Evolutionary conservation across 2,888 invertebrate genomes (phyloP).

Genomic region (Gari tellinella): DNA sequence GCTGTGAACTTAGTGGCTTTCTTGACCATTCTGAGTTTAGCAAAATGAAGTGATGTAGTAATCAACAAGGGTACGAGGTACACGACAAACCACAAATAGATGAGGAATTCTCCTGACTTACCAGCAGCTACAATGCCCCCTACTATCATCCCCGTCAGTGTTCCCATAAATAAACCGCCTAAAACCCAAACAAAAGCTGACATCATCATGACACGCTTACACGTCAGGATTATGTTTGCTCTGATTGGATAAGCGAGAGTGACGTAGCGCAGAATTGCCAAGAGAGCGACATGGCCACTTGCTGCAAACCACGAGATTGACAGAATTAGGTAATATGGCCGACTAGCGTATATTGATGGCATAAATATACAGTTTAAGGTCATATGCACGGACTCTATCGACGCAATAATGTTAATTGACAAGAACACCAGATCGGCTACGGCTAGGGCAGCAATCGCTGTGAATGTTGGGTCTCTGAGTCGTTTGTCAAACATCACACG

Average conservation of each 20-base stretch:
- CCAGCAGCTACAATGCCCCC: constrained; percentile 13
- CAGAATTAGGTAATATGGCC: constrained; percentile 28
- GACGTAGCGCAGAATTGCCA: constrained; percentile 49
- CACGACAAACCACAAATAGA: constrained; percentile 33
- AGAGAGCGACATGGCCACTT: constrained; percentile 43
- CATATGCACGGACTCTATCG: constrained; percentile 29
- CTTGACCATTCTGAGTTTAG: constrained; percentile 37
- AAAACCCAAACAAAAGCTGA: constrained; percentile 43
- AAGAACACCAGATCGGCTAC: constrained; percentile 42
- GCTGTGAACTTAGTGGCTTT: constrained; percentile 30
- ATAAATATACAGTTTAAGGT: constrained; percentile 19
- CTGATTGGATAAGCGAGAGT: constrained; percentile 38
- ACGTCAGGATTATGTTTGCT: constrained; percentile 26
- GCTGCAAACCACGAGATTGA: constrained; percentile 46
- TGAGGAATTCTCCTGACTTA: constrained; percentile 27
- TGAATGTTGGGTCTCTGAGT: constrained; percentile 39
- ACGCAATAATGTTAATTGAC: constrained; percentile 9
- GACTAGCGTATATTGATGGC: background rate
- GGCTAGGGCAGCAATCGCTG: constrained; percentile 42
- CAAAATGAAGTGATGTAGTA: constrained; percentile 31
- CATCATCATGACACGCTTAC: constrained; percentile 29
- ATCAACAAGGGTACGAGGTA: constrained; percentile 49
- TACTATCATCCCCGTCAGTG: constrained; percentile 17
- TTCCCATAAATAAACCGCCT: constrained; percentile 30
- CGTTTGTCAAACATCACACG: constrained; percentile 27